Evolutionary conservation across 2,113 vertebrate genomes (phyloP).

Genomic region (Steatornis caripensis): DNA sequence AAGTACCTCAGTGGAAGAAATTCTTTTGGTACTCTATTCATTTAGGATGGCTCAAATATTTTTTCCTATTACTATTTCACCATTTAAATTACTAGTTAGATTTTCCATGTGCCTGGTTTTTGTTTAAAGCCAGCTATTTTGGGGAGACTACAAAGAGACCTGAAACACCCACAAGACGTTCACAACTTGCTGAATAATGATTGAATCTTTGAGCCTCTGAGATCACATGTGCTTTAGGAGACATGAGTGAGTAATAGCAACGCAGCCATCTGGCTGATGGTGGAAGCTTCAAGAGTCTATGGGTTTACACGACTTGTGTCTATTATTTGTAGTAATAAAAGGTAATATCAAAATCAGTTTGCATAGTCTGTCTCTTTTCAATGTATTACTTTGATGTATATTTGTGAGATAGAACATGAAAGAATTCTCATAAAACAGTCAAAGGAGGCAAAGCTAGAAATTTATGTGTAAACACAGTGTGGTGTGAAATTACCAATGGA

Average conservation of each 20-base stretch:
- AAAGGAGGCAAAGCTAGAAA: conserved; percentile 13
- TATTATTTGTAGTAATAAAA: conserved; percentile 12
- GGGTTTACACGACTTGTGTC: not conserved
- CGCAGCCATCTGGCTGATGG: conserved; percentile 15
- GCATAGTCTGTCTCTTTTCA: not conserved
- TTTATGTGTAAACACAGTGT: not conserved
- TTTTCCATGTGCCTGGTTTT: not conserved
- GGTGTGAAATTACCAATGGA: conserved; percentile 20
- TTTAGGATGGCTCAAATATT: not conserved
- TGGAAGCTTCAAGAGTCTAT: not conserved
- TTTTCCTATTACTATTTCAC: not conserved
- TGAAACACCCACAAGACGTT: not conserved
- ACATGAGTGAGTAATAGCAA: not conserved
- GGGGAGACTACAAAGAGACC: not conserved
- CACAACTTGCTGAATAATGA: not conserved
- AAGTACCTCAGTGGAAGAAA: not conserved
- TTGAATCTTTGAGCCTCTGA: not conserved
- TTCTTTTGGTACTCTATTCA: not conserved
- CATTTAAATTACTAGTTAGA: not conserved
- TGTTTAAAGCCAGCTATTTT: not conserved
- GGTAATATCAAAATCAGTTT: conserved; percentile 4
- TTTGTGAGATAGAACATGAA: not conserved
- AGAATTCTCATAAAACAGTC: conserved; percentile 28
- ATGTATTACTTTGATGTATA: not conserved
- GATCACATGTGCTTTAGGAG: not conserved